A percentile compares a stretch with the other conserved stretches of the same genome.
phyloP scores from a whole-genome alignment of 2,888 invertebrate species.

The Mimas tiliae region DNA sequence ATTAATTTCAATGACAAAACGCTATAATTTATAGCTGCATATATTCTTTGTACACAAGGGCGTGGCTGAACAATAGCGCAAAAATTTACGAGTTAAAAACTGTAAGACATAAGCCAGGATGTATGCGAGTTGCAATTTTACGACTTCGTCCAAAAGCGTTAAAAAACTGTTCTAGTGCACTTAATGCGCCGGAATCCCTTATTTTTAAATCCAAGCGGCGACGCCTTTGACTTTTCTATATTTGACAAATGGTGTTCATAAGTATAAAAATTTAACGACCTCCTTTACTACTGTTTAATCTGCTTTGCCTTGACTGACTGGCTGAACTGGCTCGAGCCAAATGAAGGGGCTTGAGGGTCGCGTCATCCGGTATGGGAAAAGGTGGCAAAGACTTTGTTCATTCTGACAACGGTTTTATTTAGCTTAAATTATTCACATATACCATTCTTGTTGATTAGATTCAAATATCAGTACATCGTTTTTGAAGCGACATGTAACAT shows the following conservation, averaged over 20 bases:
- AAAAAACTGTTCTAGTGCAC: conserved; percentile 61
- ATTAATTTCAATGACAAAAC: conserved; percentile 4
- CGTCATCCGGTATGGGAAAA: conserved; percentile 32
- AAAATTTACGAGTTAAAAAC: conserved; percentile 63
- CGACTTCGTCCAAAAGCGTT: conserved; percentile 63
- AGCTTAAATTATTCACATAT: no score
- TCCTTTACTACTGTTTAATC: conserved; percentile 82
- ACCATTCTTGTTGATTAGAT: no score
- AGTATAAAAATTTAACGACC: conserved; percentile 75
- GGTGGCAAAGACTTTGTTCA: conserved; percentile 31
- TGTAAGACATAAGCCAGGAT: conserved; percentile 52
- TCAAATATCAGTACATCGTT: no score
- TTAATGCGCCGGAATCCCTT: conserved; percentile 66
- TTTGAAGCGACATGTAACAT: no score
- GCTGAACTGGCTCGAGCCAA: no score
- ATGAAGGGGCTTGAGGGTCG: conserved; percentile 30
- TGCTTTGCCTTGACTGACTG: conserved; percentile 58
- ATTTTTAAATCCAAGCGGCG: conserved; percentile 61
- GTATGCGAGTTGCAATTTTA: conserved; percentile 51
- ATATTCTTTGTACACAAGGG: conserved; percentile 25
- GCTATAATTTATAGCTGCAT: not conserved
- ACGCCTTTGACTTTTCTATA: conserved; percentile 73
- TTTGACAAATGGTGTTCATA: conserved; percentile 70
- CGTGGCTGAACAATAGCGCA: conserved; percentile 33
- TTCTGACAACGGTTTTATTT: no score